These are phyloP conservation scores for Drosophila buzzatii DNA, from an alignment of 2,888 invertebrate genomes.

Conservation along the genomic window DNA sequence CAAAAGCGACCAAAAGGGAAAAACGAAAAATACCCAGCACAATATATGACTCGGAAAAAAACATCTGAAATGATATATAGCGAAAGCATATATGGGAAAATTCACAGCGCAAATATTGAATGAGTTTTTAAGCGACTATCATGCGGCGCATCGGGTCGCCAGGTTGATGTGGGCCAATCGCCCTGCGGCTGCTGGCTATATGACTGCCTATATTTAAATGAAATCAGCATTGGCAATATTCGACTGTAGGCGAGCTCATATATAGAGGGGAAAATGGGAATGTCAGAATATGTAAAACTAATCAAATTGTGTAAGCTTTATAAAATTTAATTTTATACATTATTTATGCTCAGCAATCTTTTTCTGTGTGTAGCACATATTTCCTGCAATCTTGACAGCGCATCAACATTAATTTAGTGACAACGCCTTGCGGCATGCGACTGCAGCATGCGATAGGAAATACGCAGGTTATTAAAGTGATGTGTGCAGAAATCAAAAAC, in stretches of 20 bases:
- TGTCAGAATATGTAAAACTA: background rate
- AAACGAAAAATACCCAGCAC: slow-evolving; percentile 1
- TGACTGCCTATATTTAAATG: slow-evolving; percentile 17
- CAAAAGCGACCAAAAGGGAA: slow-evolving; percentile 1
- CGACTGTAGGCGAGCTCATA: slow-evolving; percentile 26
- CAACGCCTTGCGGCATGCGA: background rate
- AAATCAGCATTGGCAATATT: slow-evolving; percentile 16
- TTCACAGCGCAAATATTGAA: slow-evolving; percentile 74
- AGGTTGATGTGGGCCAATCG: slow-evolving; percentile 10
- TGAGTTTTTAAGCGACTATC: slow-evolving; percentile 74
- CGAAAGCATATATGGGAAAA: slow-evolving; percentile 43
- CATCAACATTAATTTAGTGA: background rate
- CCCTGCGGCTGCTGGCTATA: slow-evolving; percentile 13
- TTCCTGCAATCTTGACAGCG: background rate
- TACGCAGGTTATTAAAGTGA: slow-evolving; percentile 43
- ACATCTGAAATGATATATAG: slow-evolving; percentile 51
- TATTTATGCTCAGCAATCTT: background rate
- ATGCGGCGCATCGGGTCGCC: slow-evolving; percentile 42
- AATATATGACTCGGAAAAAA: slow-evolving; percentile 31
- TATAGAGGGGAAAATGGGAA: background rate
- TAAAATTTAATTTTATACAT: background rate
- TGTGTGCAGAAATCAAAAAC: slow-evolving; percentile 40
- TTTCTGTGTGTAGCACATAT: background rate
- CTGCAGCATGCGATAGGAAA: slow-evolving; percentile 21
- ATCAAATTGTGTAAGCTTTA: background rate